Conservation (phyloP, 2,888 invertebrate species). For the Digitonthophagus gazella region DNA sequence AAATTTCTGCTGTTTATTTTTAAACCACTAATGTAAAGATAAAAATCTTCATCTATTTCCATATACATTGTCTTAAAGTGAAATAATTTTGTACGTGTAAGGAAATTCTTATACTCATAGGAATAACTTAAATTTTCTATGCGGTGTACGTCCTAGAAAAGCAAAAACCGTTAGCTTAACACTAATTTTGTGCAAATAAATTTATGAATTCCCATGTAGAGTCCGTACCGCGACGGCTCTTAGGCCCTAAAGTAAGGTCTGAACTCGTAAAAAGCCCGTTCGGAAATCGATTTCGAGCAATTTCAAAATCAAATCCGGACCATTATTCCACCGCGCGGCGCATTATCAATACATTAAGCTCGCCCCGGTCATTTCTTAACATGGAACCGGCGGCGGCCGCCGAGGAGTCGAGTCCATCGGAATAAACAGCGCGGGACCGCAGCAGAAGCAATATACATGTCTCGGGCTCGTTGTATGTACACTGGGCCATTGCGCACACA, state of each 20-base stretch:
- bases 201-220: not conserved
- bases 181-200: not conserved
- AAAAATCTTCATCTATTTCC: too few relatives aligned
- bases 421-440: not conserved
- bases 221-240: not conserved
- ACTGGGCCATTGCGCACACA: slow-evolving; percentile 8
- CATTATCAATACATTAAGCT: not conserved
- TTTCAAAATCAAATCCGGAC: not conserved
- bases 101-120: not conserved
- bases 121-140: not conserved
- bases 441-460: slow-evolving; percentile 1
- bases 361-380: not conserved
- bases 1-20: too few relatives aligned
- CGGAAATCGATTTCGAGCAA: not conserved
- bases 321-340: not conserved
- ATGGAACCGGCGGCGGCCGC: not conserved
- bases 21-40: too few relatives aligned
- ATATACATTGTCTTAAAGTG: too few relatives aligned
- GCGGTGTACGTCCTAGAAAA: not conserved
- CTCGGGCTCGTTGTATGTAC: slow-evolving; percentile 2
- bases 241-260: not conserved
- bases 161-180: not conserved
- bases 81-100: not conserved
- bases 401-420: not conserved
- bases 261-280: not conserved